These are phyloP conservation scores for Coccyzus lansbergi DNA, from an alignment of 2,797 vertebrate genomes.

Conservation along the genomic window DNA sequence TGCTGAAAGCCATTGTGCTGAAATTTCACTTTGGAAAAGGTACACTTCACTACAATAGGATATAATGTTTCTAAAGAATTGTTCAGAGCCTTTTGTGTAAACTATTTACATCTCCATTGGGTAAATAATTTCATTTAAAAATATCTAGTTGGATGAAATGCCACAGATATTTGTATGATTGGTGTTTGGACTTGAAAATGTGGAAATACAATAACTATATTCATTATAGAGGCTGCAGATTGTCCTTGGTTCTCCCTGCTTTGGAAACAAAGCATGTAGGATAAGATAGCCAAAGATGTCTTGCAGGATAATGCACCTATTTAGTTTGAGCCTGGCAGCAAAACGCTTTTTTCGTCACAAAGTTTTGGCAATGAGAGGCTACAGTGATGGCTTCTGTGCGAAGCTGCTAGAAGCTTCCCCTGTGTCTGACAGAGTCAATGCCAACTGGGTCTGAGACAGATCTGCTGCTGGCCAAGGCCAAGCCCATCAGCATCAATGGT, in stretches of 20 bases:
- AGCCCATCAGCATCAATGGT: no score
- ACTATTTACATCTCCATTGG: conserved; percentile 32
- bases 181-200: background rate
- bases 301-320: background rate
- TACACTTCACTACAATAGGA: background rate
- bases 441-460: no score
- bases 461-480: no score
- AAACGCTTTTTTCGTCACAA: background rate
- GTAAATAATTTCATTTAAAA: background rate
- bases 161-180: background rate
- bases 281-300: background rate
- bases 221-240: background rate
- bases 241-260: background rate
- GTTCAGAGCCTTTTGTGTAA: conserved; percentile 23
- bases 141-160: background rate
- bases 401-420: no score
- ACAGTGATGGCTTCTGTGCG: no score
- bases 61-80: background rate
- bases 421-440: no score
- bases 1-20: conserved; percentile 27
- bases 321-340: background rate
- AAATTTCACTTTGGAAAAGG: conserved; percentile 52
- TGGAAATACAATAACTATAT: background rate
- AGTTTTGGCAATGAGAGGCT: no score
- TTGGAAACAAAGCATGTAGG: background rate